Evolutionary conservation across 2,888 invertebrate genomes (phyloP).

Genomic region (Drosophila putrida): DNA sequence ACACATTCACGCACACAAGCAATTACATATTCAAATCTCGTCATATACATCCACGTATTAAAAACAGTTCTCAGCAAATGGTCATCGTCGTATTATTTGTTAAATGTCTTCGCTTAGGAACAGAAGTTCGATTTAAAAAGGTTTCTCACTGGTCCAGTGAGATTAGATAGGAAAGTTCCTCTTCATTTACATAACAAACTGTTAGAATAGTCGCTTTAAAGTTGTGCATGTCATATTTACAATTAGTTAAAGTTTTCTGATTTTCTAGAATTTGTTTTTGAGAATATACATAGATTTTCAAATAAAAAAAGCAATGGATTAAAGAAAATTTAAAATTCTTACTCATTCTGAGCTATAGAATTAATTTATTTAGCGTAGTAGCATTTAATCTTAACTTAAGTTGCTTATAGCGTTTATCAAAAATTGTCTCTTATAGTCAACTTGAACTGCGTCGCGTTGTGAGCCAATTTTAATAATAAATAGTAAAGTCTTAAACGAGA

Average conservation of each 20-base stretch:
- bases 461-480: no score
- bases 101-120: no score
- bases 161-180: background rate
- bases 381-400: background rate
- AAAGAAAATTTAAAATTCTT: background rate
- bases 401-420: background rate
- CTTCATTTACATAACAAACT: background rate
- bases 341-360: background rate
- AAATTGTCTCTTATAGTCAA: no score
- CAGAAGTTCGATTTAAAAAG: no score
- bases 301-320: no score
- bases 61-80: slow-evolving; percentile 25
- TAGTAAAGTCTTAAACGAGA: no score
- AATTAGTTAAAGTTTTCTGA: background rate
- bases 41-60: slow-evolving; percentile 29
- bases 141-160: background rate
- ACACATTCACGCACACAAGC: slow-evolving; percentile 30
- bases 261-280: background rate
- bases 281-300: background rate
- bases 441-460: no score
- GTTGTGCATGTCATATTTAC: slow-evolving; percentile 10
- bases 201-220: background rate
- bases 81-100: slow-evolving; percentile 24
- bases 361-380: background rate
- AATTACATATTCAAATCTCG: slow-evolving; percentile 27